Base-by-base conservation (phyloP, 2,888 invertebrate species). In the Mesorhabditis belari region DNA sequence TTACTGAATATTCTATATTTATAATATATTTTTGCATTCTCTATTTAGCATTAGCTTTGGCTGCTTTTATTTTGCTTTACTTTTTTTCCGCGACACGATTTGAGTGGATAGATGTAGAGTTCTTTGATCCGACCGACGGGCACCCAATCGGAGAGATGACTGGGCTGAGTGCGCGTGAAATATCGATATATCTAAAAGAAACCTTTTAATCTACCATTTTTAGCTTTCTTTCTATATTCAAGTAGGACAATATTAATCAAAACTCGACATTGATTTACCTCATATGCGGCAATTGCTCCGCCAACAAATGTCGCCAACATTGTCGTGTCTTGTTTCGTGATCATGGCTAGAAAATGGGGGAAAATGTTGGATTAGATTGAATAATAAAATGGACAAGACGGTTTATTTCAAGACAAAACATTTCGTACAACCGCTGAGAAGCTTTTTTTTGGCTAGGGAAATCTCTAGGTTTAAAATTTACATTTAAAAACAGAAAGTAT, bases 41-140 rank as follows among this genome's bases (percentile, higher is more conserved):
- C n/a, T n/a, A n/a, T n/a, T n/a, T n/a, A n/a, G n/a, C n/a, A n/a
- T n/a, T n/a, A n/a, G n/a, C n/a, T n/a, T n/a, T n/a, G n/a, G n/a
- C n/a, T n/a, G n/a, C n/a, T n/a, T n/a, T n/a, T n/a, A n/a, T n/a
- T n/a, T n/a, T n/a, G 44, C 23, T 56, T 60, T 51, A 76, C 76
- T 56, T 76, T 60, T 57, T 69, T 69, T 17, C 70, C 70, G 53
- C 71, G 67, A 58, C 75, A 75, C 3, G 76, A 76, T 57, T 77
- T 77, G 59, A 69, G 66, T 9, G 73, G 73, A 52, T 66, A 73
- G 23, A 73, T 49, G 57, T 69, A 67, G 19, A 73, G 67, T 60
- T 60, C 61, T 44, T 66, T 66, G 19, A 73, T 64, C 17, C 65
- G 60, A 5, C 73, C 73, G 29, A 73, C 62, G 28, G 73, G 70